Percentiles rank a stretch among this genome's conserved stretches.
These are phyloP conservation scores for Phoenicopterus ruber DNA, from an alignment of 2,113 vertebrate species.

Conservation along the genomic window DNA sequence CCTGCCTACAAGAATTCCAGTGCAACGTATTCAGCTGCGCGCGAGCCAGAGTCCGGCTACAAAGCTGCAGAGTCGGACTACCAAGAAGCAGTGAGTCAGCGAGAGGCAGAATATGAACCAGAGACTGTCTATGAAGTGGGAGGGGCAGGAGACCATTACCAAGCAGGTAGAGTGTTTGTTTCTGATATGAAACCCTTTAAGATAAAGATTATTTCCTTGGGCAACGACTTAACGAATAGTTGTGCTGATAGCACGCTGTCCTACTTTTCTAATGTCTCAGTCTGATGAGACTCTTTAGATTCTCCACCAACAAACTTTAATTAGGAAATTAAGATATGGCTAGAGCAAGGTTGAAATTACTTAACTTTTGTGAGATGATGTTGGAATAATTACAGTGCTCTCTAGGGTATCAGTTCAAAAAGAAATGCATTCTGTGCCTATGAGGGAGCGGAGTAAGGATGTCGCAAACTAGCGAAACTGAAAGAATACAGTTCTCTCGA, in stretches of 20 bases:
- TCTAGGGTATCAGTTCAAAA: not conserved
- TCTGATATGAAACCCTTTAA: not conserved
- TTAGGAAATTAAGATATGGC: not conserved
- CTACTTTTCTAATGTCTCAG: not conserved
- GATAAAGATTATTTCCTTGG: not conserved
- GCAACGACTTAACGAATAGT: not conserved
- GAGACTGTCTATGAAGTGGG: conserved; percentile 79
- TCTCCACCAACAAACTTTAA: not conserved
- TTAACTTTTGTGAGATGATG: not conserved
- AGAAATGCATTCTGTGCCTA: not conserved
- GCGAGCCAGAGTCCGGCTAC: conserved; percentile 37
- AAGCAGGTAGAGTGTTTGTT: conserved; percentile 64
- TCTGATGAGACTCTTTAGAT: not conserved
- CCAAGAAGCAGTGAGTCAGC: conserved; percentile 56
- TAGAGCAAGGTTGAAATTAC: not conserved
- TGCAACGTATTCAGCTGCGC: not conserved
- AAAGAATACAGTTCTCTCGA: not conserved
- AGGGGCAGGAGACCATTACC: conserved; percentile 69
- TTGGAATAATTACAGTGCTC: not conserved
- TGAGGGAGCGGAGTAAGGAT: not conserved
- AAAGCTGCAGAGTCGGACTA: conserved; percentile 21
- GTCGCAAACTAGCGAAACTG: not conserved
- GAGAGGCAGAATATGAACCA: conserved; percentile 44
- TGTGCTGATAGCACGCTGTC: not conserved
- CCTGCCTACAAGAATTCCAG: not conserved